Evolutionary conservation across 1,140 invertebrate species (phyloP).

Genomic region (Bilobella aurantiaca): DNA sequence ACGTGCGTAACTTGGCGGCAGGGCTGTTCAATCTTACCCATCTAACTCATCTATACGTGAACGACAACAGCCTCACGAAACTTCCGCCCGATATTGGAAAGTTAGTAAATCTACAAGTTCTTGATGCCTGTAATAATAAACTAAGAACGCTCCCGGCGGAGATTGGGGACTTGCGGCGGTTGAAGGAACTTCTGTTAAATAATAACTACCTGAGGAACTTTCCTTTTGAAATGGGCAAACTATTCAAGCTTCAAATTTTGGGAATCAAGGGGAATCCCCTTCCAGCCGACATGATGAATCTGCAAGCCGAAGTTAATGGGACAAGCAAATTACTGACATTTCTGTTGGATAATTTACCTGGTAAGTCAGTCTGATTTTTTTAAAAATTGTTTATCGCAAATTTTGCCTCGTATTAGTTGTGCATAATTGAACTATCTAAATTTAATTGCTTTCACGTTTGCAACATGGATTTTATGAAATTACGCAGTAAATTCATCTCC

Average conservation of each 20-base stretch:
- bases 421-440: too few species aligned
- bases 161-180: constrained; percentile 84
- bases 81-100: constrained; percentile 78
- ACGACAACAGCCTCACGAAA: constrained; percentile 81
- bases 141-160: constrained; percentile 84
- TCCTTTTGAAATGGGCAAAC: constrained; percentile 92
- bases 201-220: constrained; percentile 86
- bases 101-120: constrained; percentile 66
- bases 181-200: constrained; percentile 86
- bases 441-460: too few species aligned
- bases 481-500: too few species aligned
- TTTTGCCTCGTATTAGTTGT: too few species aligned
- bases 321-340: constrained; percentile 85
- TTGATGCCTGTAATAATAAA: constrained; percentile 92
- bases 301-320: constrained; percentile 86
- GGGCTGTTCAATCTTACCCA: constrained; percentile 80
- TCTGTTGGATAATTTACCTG: constrained; percentile 86
- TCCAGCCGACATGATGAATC: constrained; percentile 75
- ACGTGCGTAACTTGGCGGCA: constrained; percentile 81
- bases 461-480: too few species aligned
- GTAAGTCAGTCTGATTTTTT: too few species aligned
- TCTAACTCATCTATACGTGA: constrained; percentile 84
- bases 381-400: too few species aligned
- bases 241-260: constrained; percentile 86
- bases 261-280: constrained; percentile 90